These are phyloP conservation scores for Danio tinwini DNA, from an alignment of 2,797 vertebrate genomes.

Conservation along the genomic window DNA sequence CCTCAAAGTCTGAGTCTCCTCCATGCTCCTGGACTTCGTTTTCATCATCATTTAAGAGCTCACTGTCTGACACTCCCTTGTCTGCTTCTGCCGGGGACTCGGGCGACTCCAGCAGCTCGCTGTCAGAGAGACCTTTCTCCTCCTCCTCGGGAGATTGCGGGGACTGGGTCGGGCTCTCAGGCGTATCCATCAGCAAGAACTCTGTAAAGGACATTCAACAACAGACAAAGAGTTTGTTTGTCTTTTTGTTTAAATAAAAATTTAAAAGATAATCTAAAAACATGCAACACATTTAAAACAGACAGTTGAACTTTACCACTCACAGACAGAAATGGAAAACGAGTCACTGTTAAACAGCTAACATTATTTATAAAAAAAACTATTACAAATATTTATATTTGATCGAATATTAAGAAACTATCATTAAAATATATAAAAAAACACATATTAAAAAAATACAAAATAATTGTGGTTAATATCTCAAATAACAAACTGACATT, in stretches of 20 bases:
- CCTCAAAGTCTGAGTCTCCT: slow-evolving; percentile 68
- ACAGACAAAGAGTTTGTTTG: slow-evolving; percentile 10
- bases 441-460: neutral
- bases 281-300: no score
- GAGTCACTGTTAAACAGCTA: no score
- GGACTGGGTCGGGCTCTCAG: slow-evolving; percentile 90
- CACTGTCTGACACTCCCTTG: slow-evolving; percentile 84
- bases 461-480: no score
- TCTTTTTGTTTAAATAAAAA: neutral
- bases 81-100: slow-evolving; percentile 76
- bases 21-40: slow-evolving; percentile 68
- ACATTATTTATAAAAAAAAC: no score
- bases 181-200: slow-evolving; percentile 86
- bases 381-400: no score
- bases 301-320: no score
- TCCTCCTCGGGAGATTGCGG: slow-evolving; percentile 88
- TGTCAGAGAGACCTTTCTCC: slow-evolving; percentile 85
- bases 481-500: neutral
- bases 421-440: no score
- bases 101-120: slow-evolving; percentile 81
- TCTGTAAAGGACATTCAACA: slow-evolving; percentile 45
- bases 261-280: no score
- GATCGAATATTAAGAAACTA: no score
- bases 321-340: neutral
- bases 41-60: slow-evolving; percentile 83